Conservation (phyloP, 2,888 invertebrate species). For the Lamproptera curius region DNA sequence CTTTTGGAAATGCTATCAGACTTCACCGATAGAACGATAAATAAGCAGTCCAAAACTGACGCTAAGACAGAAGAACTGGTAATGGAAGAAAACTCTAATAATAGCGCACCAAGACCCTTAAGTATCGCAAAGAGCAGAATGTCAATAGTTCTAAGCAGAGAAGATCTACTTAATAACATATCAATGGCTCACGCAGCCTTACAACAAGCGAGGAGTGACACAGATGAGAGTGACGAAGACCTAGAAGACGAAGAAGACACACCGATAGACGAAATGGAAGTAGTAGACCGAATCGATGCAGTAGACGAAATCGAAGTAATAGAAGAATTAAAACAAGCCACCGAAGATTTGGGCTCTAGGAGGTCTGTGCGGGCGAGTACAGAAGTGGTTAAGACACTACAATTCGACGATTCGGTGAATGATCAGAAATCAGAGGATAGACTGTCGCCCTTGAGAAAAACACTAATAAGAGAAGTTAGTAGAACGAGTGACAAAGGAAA, state of each 20-base stretch:
- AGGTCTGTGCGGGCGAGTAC: constrained; percentile 38
- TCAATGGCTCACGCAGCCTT: constrained; percentile 53
- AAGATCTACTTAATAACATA: constrained; percentile 51
- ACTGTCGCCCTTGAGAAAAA: constrained; percentile 48
- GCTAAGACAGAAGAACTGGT: constrained; percentile 25
- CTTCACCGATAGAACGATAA: constrained; percentile 39
- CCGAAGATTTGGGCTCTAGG: constrained; percentile 20
- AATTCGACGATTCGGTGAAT: constrained; percentile 50
- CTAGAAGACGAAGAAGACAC: constrained; percentile 31
- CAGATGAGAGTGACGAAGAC: constrained; percentile 39
- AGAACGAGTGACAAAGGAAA: constrained; percentile 45
- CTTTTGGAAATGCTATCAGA: constrained; percentile 53
- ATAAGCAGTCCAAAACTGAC: constrained; percentile 23
- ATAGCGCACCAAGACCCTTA: constrained; percentile 29
- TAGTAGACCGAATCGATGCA: constrained; percentile 7
- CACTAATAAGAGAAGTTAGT: constrained; percentile 45
- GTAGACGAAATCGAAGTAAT: not conserved
- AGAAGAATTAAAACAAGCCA: not conserved
- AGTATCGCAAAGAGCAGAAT: constrained; percentile 41
- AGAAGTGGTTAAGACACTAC: constrained; percentile 60
- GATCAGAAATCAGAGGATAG: constrained; percentile 34
- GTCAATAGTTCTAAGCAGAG: constrained; percentile 47
- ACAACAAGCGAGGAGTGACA: constrained; percentile 41
- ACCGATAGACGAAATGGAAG: not conserved
- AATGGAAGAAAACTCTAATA: constrained; percentile 13